phyloP scores from a whole-genome alignment of 2,797 vertebrate genomes.

The Agapornis canus region DNA sequence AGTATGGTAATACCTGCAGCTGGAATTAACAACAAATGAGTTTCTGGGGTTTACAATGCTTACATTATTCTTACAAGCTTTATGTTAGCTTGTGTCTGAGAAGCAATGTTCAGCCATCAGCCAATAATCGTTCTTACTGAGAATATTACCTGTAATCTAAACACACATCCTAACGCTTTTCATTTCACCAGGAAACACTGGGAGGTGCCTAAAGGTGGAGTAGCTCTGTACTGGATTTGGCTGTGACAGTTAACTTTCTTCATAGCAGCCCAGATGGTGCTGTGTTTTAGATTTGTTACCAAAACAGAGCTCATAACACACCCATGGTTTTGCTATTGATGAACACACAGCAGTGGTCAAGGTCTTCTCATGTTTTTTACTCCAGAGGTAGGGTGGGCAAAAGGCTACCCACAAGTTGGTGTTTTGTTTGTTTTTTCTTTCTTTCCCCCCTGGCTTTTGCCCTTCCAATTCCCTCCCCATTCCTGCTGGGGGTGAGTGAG shows the following conservation, averaged over 20 bases:
- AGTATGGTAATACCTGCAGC: not conserved
- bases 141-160: not conserved
- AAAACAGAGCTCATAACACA: not conserved
- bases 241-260: not conserved
- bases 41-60: not conserved
- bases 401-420: not conserved
- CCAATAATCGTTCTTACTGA: not conserved
- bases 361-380: not conserved
- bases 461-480: rapidly evolving
- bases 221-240: not conserved
- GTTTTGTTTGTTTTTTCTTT: not conserved
- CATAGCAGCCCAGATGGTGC: not conserved
- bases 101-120: not conserved
- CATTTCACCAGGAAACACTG: not conserved
- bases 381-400: not conserved
- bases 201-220: not conserved
- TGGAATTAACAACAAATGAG: not conserved
- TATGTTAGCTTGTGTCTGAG: not conserved
- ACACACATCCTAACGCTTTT: not conserved
- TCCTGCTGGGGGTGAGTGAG: not conserved
- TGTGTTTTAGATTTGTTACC: not conserved
- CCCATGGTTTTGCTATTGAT: not conserved
- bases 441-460: not conserved
- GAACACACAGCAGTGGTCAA: not conserved
- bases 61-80: not conserved